Base-by-base conservation (phyloP, 2,797 vertebrate species). In the Orientallactaga sibirica region DNA sequence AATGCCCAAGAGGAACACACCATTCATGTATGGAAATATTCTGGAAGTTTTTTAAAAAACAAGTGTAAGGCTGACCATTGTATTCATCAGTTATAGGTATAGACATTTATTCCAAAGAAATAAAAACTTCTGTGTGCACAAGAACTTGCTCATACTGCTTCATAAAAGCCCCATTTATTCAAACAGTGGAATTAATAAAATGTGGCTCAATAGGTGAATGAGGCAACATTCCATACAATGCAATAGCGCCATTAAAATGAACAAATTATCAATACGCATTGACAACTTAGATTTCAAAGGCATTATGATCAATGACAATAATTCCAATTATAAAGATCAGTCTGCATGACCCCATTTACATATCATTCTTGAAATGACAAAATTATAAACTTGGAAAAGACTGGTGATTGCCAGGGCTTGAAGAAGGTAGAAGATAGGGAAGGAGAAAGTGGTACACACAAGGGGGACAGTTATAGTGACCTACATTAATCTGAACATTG, bases 121-220 rank as follows among this genome's bases (percentile, higher is more conserved):
- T 66, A 58, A 66, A 92, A 81, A 52, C 27, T 71, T 68, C 16
- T 2, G 7, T 43, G 37, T 61, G 9, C n/a, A 84, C 9, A 93
- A 86, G 87, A 84, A 58, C 7, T 11, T 81, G 12, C 27, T 41
- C 8, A 33, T 71, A 71, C 22, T 76, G n/a, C 61, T 80, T 71
- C 55, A 76, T 24, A 85, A 62, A 29, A 70, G 29, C 55, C 70
- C 71, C 8, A 76, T 48, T 80, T 76, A 43, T 41, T 66, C 33
- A 83, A 94, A 86, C 90, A 83, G 22, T 70, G 22, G 19, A 70
- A 79, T 62, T 48, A 86, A 75, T 7, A 20, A 79, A 92, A 66
- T 87, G 25, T n/a, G 76, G n/a, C 14, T 62, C 55, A 92, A 3
- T 19, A 43, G 33, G 12, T 25, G n/a, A 64, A 75, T 68, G 41